Conservation (phyloP, 2,113 vertebrate species). For the Promerops cafer region DNA sequence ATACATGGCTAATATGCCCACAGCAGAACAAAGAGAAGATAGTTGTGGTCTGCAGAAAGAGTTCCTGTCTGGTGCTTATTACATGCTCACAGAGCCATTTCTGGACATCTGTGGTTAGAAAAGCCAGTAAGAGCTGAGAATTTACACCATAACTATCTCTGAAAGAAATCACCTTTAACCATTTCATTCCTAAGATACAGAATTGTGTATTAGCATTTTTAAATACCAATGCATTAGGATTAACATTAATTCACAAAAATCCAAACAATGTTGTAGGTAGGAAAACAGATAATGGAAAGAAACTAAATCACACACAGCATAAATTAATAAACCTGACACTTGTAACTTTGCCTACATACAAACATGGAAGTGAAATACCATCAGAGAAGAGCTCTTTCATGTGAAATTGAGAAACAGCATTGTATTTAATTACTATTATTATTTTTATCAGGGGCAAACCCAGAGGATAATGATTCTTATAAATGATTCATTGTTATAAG, state of each 20-base stretch:
- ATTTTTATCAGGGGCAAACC: constrained; percentile 4
- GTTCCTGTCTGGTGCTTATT: neutral
- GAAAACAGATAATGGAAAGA: neutral
- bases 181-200: neutral
- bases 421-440: constrained; percentile 42
- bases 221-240: neutral
- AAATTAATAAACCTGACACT: neutral
- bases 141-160: neutral
- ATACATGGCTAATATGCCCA: neutral
- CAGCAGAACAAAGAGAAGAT: neutral
- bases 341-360: neutral
- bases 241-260: neutral
- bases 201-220: neutral
- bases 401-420: neutral
- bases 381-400: neutral
- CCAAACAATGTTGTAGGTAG: neutral
- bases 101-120: neutral
- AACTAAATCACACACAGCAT: neutral
- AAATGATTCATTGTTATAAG: constrained; percentile 12
- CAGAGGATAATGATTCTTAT: constrained; percentile 11
- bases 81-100: neutral
- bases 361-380: neutral
- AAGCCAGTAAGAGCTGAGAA: neutral
- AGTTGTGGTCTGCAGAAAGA: neutral
- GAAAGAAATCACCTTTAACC: neutral